Percentiles rank a stretch among this genome's conserved stretches.
Evolutionary conservation across 2,888 invertebrate genomes (phyloP).

Genomic region (Eumacrocentrus americanus): DNA sequence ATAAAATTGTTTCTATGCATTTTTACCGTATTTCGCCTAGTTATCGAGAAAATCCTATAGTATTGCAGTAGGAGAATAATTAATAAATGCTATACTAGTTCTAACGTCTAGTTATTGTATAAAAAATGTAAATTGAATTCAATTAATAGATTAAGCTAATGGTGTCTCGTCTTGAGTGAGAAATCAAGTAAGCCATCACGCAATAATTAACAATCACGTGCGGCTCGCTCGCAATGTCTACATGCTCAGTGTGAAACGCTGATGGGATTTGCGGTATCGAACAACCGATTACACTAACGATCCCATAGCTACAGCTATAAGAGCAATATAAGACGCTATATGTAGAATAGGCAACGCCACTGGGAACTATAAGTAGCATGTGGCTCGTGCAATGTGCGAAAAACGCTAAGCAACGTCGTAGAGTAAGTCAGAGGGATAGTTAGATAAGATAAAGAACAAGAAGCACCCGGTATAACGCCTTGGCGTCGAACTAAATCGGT

Average conservation of each 20-base stretch:
- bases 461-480: background rate
- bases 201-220: conserved; percentile 17
- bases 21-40: too few relatives aligned
- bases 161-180: background rate
- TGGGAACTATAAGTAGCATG: background rate
- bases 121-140: too few relatives aligned
- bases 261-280: conserved; percentile 11
- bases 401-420: background rate
- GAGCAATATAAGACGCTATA: too few relatives aligned
- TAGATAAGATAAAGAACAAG: conserved; percentile 4
- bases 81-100: too few relatives aligned
- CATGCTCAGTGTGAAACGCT: conserved; percentile 1
- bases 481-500: background rate
- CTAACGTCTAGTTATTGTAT: too few relatives aligned
- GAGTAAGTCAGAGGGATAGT: background rate
- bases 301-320: too few relatives aligned
- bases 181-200: conserved; percentile 5
- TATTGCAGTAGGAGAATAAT: too few relatives aligned
- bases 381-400: background rate
- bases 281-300: conserved; percentile 22
- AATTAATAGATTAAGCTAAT: too few relatives aligned
- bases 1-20: too few relatives aligned
- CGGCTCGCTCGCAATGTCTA: conserved; percentile 5
- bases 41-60: too few relatives aligned
- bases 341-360: too few relatives aligned